A percentile compares a stretch with the other conserved stretches of the same genome.
phyloP scores from a whole-genome alignment of 2,113 vertebrate genomes.

The Melanostigma gelatinosum region DNA sequence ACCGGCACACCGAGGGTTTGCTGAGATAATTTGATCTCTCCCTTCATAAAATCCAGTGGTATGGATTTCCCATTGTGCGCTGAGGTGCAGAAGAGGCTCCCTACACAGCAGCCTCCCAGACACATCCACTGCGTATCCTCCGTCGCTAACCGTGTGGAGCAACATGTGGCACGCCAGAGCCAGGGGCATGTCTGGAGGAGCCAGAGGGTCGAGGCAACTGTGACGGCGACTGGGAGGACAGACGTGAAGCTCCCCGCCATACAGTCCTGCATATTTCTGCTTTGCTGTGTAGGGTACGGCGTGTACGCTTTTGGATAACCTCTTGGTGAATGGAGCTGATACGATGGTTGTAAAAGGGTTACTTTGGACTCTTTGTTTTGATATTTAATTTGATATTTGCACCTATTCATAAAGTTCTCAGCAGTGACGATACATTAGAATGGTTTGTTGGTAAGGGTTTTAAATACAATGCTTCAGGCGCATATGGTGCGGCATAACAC shows the following conservation, averaged over 20 bases:
- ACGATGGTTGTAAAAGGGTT: no score
- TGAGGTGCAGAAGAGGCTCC: constrained; percentile 14
- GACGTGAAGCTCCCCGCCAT: not conserved
- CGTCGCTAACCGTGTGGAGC: not conserved
- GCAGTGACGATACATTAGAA: not conserved
- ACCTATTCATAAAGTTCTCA: not conserved
- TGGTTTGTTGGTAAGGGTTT: not conserved
- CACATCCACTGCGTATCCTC: not conserved
- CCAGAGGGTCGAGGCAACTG: not conserved
- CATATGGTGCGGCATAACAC: not conserved
- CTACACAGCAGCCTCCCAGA: constrained; percentile 19
- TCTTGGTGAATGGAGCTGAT: no score
- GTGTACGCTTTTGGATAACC: not conserved
- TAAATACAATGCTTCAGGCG: not conserved
- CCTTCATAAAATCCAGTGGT: not conserved
- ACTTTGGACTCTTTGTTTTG: no score
- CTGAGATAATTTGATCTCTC: constrained; percentile 10
- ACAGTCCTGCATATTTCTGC: not conserved
- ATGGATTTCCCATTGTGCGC: constrained; percentile 23
- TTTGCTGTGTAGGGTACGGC: not conserved
- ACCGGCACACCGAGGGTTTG: not conserved
- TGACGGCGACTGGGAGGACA: not conserved
- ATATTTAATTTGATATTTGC: not conserved
- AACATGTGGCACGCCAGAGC: constrained; percentile 7
- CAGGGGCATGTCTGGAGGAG: constrained; percentile 5